These are phyloP conservation scores for Lutjanus campechanus DNA, from an alignment of 2,797 vertebrate genomes.

Conservation along the genomic window DNA sequence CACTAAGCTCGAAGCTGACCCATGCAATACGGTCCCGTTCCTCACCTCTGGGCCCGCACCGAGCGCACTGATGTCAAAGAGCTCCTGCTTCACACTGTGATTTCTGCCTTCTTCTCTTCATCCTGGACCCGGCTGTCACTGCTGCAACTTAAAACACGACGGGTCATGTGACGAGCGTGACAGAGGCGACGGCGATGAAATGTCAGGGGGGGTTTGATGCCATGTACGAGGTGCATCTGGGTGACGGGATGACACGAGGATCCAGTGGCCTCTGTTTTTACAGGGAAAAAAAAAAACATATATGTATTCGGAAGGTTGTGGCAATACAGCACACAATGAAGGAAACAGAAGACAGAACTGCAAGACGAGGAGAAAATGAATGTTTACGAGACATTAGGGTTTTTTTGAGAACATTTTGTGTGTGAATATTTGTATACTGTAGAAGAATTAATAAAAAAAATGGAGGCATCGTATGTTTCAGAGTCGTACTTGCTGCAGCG, in stretches of 20 bases:
- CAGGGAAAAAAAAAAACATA: background rate
- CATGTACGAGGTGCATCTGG: constrained; percentile 19
- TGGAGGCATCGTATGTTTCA: constrained; percentile 77
- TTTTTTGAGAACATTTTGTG: constrained; percentile 87
- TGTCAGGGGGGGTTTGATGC: background rate
- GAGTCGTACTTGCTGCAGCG: constrained; percentile 51
- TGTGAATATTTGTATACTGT: constrained; percentile 95
- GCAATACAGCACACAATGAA: constrained; percentile 69
- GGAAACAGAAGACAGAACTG: constrained; percentile 51
- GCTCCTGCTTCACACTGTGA: constrained; percentile 94
- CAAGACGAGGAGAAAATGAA: constrained; percentile 73
- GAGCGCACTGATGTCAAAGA: constrained; percentile 84
- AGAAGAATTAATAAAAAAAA: constrained; percentile 92
- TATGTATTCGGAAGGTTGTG: constrained; percentile 33
- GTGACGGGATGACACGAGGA: constrained; percentile 16
- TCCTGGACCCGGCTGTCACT: constrained; percentile 45
- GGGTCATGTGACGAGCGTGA: constrained; percentile 17
- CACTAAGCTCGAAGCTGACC: constrained; percentile 65
- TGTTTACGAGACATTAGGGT: constrained; percentile 91
- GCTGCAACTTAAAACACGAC: constrained; percentile 21
- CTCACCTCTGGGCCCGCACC: constrained; percentile 65
- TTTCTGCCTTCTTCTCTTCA: constrained; percentile 80
- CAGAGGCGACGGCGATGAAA: constrained; percentile 5
- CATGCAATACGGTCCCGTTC: constrained; percentile 66
- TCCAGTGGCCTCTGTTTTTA: constrained; percentile 45